Evolutionary conservation across 2,113 vertebrate genomes (phyloP), one percentile per base, ranked within the genome.

Genomic region (Ochotona princeps): DNA sequence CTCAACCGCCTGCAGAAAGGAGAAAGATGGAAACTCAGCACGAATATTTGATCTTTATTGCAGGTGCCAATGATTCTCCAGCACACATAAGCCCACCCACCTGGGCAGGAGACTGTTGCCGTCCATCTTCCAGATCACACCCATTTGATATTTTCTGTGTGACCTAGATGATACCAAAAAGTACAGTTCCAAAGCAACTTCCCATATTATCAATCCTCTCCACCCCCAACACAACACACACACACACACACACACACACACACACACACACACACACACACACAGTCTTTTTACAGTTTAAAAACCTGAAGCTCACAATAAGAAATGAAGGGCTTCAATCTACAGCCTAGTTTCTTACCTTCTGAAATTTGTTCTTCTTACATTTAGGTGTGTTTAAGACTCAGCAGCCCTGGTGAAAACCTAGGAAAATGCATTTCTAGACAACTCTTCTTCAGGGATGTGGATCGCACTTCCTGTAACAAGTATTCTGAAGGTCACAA

Each of bases 1-100:
- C 72, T 86, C n/a, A 57, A 32, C 67, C 5, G 18, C 80, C 75
- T 76, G 57, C 83, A 89, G 74, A 87, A 94, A 90, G 54, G 15
- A 67, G 61, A 49, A 79, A 61, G 51, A 88, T 51, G 75, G 72
- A 88, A 88, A 67, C 8, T 18, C 30, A 17, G 30, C 12, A 25
- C 54, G 20, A 1, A 3, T 2, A 75, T 83, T 51, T 63, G 86
- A 63, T 96, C 63, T 79, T 60, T 28, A 7, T 10, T 32, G 83
- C 84, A 44, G 57, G 49, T 49, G 32, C 38, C 88, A 60, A 8
- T 44, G 15, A 1, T 9, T 47, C n/a, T 61, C 54, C 28, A 1
- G 7, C 61, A 23, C 2, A 8, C 60, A 2, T 51, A 65, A 83
- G 26, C 81, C 80, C 80, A 30, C 70, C 30, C 67, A 28, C 54